A percentile compares a stretch with the other conserved stretches of the same genome.
Conservation (phyloP, 2,888 invertebrate genomes). For the Scaptomyza tumidula region DNA sequence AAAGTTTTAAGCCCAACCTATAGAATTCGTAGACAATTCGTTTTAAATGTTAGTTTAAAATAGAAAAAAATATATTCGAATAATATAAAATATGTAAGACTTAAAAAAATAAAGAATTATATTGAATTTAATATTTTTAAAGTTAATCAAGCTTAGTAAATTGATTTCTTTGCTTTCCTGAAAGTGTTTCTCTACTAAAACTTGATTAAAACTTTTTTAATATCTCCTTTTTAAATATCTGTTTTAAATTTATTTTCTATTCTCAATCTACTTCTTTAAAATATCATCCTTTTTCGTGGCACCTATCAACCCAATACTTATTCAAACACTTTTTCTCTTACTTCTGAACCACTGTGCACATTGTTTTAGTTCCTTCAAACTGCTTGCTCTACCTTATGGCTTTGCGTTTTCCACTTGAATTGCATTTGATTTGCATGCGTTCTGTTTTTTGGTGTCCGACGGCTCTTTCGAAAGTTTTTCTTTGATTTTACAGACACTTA, state of each 20-base stretch:
- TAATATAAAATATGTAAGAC: too few species aligned
- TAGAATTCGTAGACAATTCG: too few species aligned
- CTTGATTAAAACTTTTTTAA: too few species aligned
- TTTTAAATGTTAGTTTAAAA: too few species aligned
- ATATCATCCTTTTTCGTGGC: not conserved
- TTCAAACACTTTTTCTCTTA: not conserved
- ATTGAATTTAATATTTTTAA: too few species aligned
- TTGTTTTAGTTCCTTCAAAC: slow-evolving; percentile 12
- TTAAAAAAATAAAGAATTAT: too few species aligned
- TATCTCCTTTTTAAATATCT: not conserved
- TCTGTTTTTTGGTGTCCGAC: slow-evolving; percentile 15
- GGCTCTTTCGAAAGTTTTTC: slow-evolving; percentile 45
- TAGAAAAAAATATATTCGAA: too few species aligned
- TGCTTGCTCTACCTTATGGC: slow-evolving; percentile 57
- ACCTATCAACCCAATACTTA: slow-evolving; percentile 6
- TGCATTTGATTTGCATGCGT: slow-evolving; percentile 58
- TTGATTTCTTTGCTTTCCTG: too few species aligned
- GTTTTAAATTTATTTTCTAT: not conserved
- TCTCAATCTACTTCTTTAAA: not conserved
- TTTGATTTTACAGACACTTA: slow-evolving; percentile 33
- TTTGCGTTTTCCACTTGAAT: slow-evolving; percentile 71
- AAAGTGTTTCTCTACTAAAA: too few species aligned
- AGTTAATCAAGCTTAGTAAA: too few species aligned
- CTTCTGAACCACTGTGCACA: slow-evolving; percentile 55
- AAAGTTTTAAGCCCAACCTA: too few species aligned